Evolutionary conservation across 2,113 vertebrate species (phyloP).

Genomic region (Sporophila hypoxantha): DNA sequence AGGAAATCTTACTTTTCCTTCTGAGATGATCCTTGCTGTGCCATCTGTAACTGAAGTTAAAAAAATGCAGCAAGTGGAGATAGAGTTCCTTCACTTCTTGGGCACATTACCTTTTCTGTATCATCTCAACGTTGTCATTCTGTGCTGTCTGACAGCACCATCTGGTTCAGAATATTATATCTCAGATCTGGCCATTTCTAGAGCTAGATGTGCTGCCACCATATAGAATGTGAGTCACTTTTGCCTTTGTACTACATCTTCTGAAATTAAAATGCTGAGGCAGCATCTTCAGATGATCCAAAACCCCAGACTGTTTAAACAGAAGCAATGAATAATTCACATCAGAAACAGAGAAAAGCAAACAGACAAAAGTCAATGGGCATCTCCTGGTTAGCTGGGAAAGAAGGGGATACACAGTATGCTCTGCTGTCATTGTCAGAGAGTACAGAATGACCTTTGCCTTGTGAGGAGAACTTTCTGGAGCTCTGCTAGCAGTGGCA

Average conservation of each 20-base stretch:
- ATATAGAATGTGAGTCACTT: not conserved
- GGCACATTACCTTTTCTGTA: conserved; percentile 27
- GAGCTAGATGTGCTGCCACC: not conserved
- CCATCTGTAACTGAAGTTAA: conserved; percentile 41
- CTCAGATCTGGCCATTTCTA: conserved; percentile 19
- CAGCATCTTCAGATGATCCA: not conserved
- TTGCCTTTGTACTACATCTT: not conserved
- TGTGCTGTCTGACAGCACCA: conserved; percentile 47
- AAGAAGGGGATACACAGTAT: not conserved
- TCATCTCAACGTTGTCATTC: conserved; percentile 16
- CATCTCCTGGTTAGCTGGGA: not conserved
- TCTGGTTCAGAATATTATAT: conserved; percentile 27
- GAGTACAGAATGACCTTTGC: not conserved
- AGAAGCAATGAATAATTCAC: conserved; percentile 38
- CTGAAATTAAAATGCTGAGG: not conserved
- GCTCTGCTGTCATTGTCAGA: not conserved
- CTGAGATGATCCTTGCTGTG: not conserved
- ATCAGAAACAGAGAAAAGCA: not conserved
- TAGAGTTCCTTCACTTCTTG: not conserved
- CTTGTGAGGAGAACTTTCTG: not conserved
- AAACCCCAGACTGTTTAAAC: not conserved
- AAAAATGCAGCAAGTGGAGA: not conserved
- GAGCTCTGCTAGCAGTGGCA: not conserved
- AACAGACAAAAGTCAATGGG: not conserved
- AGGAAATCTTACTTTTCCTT: conserved; percentile 6